Evolutionary conservation across 1,140 invertebrate species (phyloP).

Genomic region (Stegodyphus dumicola): DNA sequence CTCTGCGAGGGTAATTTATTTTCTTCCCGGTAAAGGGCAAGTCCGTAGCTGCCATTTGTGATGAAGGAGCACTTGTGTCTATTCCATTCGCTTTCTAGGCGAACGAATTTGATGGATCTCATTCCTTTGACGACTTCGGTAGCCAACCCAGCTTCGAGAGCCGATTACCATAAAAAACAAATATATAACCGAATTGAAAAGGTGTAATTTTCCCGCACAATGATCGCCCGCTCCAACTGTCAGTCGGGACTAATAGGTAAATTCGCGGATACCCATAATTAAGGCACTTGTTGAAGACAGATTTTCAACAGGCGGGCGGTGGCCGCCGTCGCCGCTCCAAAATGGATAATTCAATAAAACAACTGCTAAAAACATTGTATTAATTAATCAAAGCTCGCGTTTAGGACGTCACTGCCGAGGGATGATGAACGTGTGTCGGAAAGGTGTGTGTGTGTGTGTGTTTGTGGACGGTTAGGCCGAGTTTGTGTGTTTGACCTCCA

Average conservation of each 20-base stretch:
- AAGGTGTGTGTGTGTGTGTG: neutral
- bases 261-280: constrained; percentile 35
- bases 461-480: neutral
- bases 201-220: constrained; percentile 38
- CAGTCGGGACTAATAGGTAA: constrained; percentile 43
- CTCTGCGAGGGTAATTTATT: too few species aligned
- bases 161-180: constrained; percentile 52
- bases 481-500: too few species aligned
- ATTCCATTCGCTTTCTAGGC: too few species aligned
- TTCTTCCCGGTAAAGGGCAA: too few species aligned
- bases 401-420: neutral
- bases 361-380: constrained; percentile 13
- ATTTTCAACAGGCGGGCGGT: neutral
- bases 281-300: constrained; percentile 23
- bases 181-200: constrained; percentile 52
- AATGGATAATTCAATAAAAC: constrained; percentile 33
- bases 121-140: too few species aligned
- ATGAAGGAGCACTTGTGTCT: too few species aligned
- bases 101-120: too few species aligned
- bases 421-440: constrained; percentile 6
- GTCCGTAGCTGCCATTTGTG: too few species aligned
- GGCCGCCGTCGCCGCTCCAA: neutral
- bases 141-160: neutral
- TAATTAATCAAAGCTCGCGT: constrained; percentile 17
- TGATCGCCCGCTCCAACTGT: constrained; percentile 20